phyloP scores from a whole-genome alignment of 2,888 invertebrate species.

The Ectobius pallidus region DNA sequence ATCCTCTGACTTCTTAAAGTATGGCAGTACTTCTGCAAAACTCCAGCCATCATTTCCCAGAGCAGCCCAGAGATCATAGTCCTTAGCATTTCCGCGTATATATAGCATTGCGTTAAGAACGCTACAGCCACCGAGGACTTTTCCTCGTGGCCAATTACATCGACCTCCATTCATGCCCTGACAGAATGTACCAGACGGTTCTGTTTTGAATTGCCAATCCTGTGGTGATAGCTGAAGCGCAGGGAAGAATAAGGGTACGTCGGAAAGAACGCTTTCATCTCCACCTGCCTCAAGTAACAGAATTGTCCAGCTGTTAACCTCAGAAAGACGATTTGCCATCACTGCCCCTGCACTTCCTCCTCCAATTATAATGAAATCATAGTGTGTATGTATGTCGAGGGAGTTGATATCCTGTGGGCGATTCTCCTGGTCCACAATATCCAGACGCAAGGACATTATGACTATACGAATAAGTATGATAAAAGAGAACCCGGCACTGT shows the following conservation, averaged over 20 bases:
- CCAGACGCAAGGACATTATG: conserved; percentile 68
- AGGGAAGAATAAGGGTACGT: conserved; percentile 74
- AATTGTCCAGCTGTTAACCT: conserved; percentile 73
- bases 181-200: conserved; percentile 72
- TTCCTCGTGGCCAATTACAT: conserved; percentile 72
- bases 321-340: conserved; percentile 75
- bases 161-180: conserved; percentile 53
- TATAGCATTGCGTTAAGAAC: conserved; percentile 91
- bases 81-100: conserved; percentile 79
- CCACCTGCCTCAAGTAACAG: conserved; percentile 81
- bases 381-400: conserved; percentile 51
- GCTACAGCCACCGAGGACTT: conserved; percentile 79
- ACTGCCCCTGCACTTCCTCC: conserved; percentile 73
- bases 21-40: conserved; percentile 73
- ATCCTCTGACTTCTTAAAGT: conserved; percentile 82
- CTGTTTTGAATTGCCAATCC: conserved; percentile 84
- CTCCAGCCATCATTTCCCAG: conserved; percentile 81
- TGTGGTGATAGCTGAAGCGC: conserved; percentile 72
- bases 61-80: conserved; percentile 85
- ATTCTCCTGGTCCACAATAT: conserved; percentile 71
- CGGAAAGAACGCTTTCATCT: conserved; percentile 73
- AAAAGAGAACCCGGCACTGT: conserved; percentile 69
- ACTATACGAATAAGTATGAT: conserved; percentile 68
- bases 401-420: conserved; percentile 51
- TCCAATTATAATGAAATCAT: conserved; percentile 82